These are phyloP conservation scores for Raillietiella orientalis DNA, from an alignment of 2,888 invertebrate genomes.

Conservation along the genomic window DNA sequence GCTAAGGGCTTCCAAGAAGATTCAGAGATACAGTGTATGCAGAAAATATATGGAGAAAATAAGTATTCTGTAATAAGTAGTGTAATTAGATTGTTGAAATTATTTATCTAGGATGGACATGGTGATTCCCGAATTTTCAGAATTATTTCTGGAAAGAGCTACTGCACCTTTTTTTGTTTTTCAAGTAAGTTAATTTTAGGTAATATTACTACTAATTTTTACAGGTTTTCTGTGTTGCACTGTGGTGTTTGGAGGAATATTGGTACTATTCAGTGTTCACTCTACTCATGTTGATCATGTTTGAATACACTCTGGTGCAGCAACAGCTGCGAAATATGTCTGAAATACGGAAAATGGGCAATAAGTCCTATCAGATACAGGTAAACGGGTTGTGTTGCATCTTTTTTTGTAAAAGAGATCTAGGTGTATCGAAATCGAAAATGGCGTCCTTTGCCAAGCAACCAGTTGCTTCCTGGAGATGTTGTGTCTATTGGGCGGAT, in stretches of 20 bases:
- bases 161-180: conserved; percentile 99
- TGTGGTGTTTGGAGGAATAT: conserved; percentile 97
- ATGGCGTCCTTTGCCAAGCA: conserved; percentile 54
- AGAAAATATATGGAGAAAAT: conserved; percentile 61
- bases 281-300: conserved; percentile 71
- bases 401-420: no score
- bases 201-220: conserved; percentile 2
- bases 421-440: conserved; percentile 62
- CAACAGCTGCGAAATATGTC: conserved; percentile 94
- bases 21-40: conserved; percentile 32
- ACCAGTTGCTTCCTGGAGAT: conserved; percentile 80
- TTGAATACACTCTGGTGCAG: conserved; percentile 91
- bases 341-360: conserved; percentile 97
- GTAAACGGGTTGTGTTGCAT: no score
- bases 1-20: conserved; percentile 71
- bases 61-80: conserved; percentile 19
- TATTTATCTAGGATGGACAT: conserved; percentile 19
- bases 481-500: conserved; percentile 59
- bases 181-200: conserved; percentile 21
- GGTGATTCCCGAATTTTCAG: conserved; percentile 83
- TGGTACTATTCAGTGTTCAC: conserved; percentile 94
- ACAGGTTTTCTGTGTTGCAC: conserved; percentile 67
- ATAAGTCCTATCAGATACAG: conserved; percentile 63
- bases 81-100: background rate
- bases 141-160: conserved; percentile 84